A percentile compares a stretch with the other conserved stretches of the same genome.
phyloP scores from a whole-genome alignment of 2,113 vertebrate species.

The Phyllostomus hastatus region DNA sequence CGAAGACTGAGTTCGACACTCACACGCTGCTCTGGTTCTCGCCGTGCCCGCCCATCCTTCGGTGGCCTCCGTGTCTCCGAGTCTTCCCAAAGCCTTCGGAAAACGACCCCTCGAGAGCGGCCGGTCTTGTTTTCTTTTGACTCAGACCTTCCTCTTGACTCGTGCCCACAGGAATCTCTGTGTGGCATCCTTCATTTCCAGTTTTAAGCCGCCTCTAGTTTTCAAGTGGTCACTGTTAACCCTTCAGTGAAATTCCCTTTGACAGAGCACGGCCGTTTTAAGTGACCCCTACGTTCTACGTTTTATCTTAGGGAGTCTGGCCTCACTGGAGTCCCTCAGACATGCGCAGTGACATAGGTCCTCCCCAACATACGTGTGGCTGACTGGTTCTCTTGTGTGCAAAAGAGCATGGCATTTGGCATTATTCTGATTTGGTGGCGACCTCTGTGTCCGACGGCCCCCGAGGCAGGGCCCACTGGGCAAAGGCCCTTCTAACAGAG shows the following conservation, averaged over 20 bases:
- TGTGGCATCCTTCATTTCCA: neutral
- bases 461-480: fast-evolving
- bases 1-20: neutral
- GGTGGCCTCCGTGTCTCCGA: neutral
- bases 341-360: fast-evolving
- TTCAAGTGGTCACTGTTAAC: neutral
- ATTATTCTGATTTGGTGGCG: neutral
- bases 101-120: neutral
- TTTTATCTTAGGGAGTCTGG: neutral
- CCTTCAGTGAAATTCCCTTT: neutral
- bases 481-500: neutral
- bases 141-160: neutral
- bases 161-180: neutral
- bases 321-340: neutral
- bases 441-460: neutral
- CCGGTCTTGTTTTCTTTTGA: neutral
- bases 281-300: neutral
- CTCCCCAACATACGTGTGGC: fast-evolving
- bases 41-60: neutral
- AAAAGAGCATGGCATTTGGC: neutral
- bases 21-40: neutral
- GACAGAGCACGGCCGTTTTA: neutral
- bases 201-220: neutral
- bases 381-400: neutral
- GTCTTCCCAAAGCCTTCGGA: neutral